Evolutionary conservation across 2,113 vertebrate species (phyloP), one percentile per base, ranked within the genome.

Genomic region (Ctenodactylus gundi): DNA sequence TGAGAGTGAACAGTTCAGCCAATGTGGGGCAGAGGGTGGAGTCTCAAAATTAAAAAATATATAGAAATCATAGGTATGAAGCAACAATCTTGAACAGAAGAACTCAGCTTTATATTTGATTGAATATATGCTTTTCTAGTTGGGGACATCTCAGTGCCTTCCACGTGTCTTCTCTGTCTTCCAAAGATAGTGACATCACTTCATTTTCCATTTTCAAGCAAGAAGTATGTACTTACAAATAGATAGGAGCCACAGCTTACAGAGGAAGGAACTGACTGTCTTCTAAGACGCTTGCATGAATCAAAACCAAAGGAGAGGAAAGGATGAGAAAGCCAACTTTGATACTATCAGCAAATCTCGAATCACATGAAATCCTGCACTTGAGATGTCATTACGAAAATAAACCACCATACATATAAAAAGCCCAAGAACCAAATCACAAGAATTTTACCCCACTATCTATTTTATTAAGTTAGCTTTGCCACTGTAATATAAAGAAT

Each of bases 351-450:
- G 96, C 93, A 97, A 96, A 98, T 97, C 64, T 94, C 97, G 85
- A 94, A 94, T 86, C 97, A 97, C 97, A 97, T 92, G 75, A 76
- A 97, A 95, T 92, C 96, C 89, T 68, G 34, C 68, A n/a, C 88
- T 90, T 96, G 97, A 97, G 98, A 97, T 96, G 58, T 85, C 87
- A 97, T 97, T 97, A 97, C 94, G 89, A 97, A 98, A 97, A 96
- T 95, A 98, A 97, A 91, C 51, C 49, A 18, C 46, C 20, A 90
- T 18, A n/a, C 31, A 76, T 41, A 77, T 68, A 60, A 60, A 4
- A 25, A 70, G n/a, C n/a, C n/a, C n/a, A n/a, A n/a, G n/a, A n/a
- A n/a, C n/a, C n/a, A 51, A 91, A 65, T 36, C 51, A 57, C 62
- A 85, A 77, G 58, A 4, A 58, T 60, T 86, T 94, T 83, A 92